Base-by-base conservation (phyloP, 2,113 vertebrate genomes). In the Alectura lathami region DNA sequence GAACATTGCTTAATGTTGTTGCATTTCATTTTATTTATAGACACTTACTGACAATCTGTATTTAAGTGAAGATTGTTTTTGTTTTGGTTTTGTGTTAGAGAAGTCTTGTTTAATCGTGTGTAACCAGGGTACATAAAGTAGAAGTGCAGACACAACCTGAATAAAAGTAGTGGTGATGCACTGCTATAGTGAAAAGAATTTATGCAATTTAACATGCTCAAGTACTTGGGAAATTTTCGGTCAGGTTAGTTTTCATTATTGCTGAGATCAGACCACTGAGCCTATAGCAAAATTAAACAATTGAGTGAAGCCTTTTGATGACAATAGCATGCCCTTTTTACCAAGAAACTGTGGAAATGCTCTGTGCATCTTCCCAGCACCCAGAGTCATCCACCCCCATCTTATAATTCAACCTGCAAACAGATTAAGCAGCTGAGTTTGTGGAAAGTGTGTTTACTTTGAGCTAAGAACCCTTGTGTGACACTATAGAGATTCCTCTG, bases 321-420 rank as follows among this genome's bases (percentile, higher is more conserved):
- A 97, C 96, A 98, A 96, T 92, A 89, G 80, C 93, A 63, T 85
- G 81, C 80, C 92, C 84, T 96, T 96, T 97, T 97, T 97, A 94
- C 93, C 93, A 96, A 78, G 96, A 96, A 98, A 97, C 96, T 97
- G 94, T 97, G 93, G 97, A 98, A 97, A 96, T 97, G 94, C 88
- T 97, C 94, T 86, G 83, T 68, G 96, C 96, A 85, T 95, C 96
- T 98, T 98, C 96, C 96, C 98, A 98, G 97, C 95, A 97, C 94
- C 96, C 97, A 17, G 94, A 97, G 96, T 96, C 94, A 97, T 97
- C 98, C 97, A 97, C 93, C 95, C 97, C 98, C 95, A 94, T 97
- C 97, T 97, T 98, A 98, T 98, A 98, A 98, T 98, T 98, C 98
- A 98, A 98, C 98, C 97, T 98, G 97, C 98, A 98, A 99, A 98